Evolutionary conservation across 2,888 invertebrate genomes (phyloP), one percentile per base, ranked within the genome.

Genomic region (Chaetogeoica ovagalla): DNA sequence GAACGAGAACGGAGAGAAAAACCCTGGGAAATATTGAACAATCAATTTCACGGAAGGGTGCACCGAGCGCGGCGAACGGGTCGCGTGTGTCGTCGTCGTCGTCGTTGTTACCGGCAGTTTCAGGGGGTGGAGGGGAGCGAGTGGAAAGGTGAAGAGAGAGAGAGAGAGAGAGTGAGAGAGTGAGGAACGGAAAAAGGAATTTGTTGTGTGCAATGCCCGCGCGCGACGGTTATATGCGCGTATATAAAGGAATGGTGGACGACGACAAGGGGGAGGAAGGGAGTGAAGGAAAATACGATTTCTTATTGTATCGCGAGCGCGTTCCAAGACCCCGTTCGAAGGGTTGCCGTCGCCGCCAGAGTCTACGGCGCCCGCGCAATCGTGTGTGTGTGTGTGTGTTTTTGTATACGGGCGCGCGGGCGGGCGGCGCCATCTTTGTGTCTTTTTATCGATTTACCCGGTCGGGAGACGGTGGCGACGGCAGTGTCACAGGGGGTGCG

Each of bases 41-140:
- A 79, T 79, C 79, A 79, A 79, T 79, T 79, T 79, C 79, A 79
- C 79, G 79, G 79, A 70, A 79, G 79, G 79, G 79, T 79, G 79
- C 70, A 79, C 63, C 79, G 70, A 17, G 65, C 57, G 37, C 63
- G 66, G 59, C 59, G 15, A 62, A 55, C 60, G 60, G 48, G 52
- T 65, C 65, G 74, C 74, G 74, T 60, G 65, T 39, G 55, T 55
- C 52, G 30, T 30, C 30, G 69, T 19, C 30, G 23, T 21, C 23
- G 52, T 7, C 23, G 69, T 19, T 19, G 23, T 21, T 19, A 30
- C 3, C 23, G 52, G 19, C 11, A 15, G 21, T 39, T 23, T 43
- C 48, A 19, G 30, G 52, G 21, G 30, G n/a, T 1, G 60, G 8
- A 17, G 7, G 60, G 15, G 48, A 52, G 5, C 23, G 30, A 2